phyloP scores from a whole-genome alignment of 2,888 invertebrate genomes.

The Protophormia terraenovae region DNA sequence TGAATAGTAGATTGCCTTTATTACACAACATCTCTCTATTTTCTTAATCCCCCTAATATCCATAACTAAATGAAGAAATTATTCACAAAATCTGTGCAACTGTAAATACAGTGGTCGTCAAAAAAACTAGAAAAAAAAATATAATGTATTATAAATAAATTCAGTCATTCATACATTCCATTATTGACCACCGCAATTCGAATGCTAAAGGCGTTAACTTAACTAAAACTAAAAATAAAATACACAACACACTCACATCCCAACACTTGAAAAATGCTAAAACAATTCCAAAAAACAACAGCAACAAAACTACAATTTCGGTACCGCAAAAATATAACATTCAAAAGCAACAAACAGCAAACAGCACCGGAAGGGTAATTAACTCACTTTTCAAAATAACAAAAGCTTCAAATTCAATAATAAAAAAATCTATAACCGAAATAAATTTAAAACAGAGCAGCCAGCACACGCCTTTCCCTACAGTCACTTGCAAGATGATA shows the following conservation, averaged over 20 bases:
- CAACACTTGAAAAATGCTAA: constrained; percentile 8
- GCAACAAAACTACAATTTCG: not conserved
- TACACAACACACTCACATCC: constrained; percentile 10
- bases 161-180: constrained; percentile 43
- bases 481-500: constrained; percentile 22
- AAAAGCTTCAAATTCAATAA: constrained; percentile 55
- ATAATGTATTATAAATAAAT: not conserved
- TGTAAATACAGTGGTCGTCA: constrained; percentile 46
- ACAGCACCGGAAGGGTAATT: constrained; percentile 79
- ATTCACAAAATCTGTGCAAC: constrained; percentile 37
- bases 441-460: constrained; percentile 51
- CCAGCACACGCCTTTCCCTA: constrained; percentile 66
- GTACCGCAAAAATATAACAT: constrained; percentile 7
- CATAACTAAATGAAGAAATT: constrained; percentile 40
- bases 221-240: constrained; percentile 33
- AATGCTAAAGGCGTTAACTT: constrained; percentile 62
- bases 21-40: too few species aligned
- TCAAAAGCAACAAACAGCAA: not conserved
- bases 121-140: not conserved
- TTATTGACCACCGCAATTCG: constrained; percentile 33
- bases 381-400: constrained; percentile 75
- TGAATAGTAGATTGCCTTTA: too few species aligned
- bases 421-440: constrained; percentile 34
- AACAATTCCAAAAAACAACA: constrained; percentile 35
- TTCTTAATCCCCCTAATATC: not conserved